Evolutionary conservation across 2,113 vertebrate genomes (phyloP), one percentile per base, ranked within the genome.

Genomic region (Symphodus melops): DNA sequence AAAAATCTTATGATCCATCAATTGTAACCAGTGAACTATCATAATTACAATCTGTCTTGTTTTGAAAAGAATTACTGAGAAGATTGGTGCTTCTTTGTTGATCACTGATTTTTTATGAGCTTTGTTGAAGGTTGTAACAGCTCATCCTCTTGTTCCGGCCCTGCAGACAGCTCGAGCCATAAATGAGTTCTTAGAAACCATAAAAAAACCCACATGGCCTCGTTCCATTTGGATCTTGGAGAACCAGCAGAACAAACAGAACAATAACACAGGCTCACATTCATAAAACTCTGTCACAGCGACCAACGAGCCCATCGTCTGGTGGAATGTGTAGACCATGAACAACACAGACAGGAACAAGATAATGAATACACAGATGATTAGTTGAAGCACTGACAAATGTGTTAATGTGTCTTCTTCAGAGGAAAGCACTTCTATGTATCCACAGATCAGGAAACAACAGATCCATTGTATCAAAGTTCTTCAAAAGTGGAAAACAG

Each of bases 121-220:
- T 41, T 9, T 41, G 39, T 41, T 23, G 41, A 71, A 36, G 57
- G 33, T 72, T 3, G 28, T 63, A 41, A 70, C 70, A 28, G 9
- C 52, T 9, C 56, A 59, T 73, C 48, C 13, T 64, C 57, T 65
- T 77, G 54, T 63, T 83, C 37, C 65, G 73, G 56, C 61, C 68
- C 59, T 81, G 42, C 72, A 71, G 73, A 78, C 79, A 64, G 72
- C 59, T 63, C 8, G 1, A 55, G 58, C 61, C 44, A 54, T 91
- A 86, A 89, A 87, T 81, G 68, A 76, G 51, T 81, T 79, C 67
- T 84, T 89, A 84, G 84, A 86, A 86, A 68, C 83, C 48, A 14
- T 90, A 67, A 81, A 88, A 77, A 52, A 5, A 51, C 17, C 1
- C 1, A 2, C 49, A 48, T 75, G 75, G 72, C 72, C 51, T 9